Evolutionary conservation across 2,113 vertebrate genomes (phyloP).

Genomic region (Antechinus stuartii): DNA sequence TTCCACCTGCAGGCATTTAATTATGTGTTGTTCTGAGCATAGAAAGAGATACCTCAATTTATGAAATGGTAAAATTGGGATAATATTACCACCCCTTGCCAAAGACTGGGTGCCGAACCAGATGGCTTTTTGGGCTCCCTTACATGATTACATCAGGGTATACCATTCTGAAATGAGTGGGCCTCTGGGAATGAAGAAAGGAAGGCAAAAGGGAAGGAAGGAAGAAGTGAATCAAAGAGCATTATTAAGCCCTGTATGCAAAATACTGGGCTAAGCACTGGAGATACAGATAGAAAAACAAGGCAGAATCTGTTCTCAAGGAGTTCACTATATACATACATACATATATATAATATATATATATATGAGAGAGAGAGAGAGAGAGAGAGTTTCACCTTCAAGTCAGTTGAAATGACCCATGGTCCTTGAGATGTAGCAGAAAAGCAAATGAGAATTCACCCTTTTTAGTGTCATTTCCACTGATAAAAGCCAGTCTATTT

Average conservation of each 20-base stretch:
- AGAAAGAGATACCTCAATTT: not conserved
- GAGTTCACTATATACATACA: not conserved
- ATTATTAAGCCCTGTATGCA: not conserved
- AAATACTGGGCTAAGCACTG: not conserved
- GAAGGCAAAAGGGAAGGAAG: not conserved
- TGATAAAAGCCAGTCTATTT: not conserved
- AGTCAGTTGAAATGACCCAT: not conserved
- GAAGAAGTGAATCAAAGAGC: not conserved
- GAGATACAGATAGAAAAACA: not conserved
- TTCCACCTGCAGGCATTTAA: not conserved
- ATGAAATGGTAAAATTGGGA: not conserved
- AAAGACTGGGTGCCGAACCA: not conserved
- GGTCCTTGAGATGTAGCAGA: not conserved
- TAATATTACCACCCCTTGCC: not conserved
- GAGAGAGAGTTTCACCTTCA: no score
- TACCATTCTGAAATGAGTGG: not conserved
- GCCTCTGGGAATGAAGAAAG: not conserved
- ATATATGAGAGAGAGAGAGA: no score
- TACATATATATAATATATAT: no score
- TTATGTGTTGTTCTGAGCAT: not conserved
- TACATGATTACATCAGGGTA: not conserved
- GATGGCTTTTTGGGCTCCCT: not conserved
- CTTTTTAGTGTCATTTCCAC: not conserved
- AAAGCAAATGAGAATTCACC: not conserved
- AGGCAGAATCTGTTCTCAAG: not conserved